Conservation (phyloP, 2,113 vertebrate genomes). For the Elanoides forficatus region DNA sequence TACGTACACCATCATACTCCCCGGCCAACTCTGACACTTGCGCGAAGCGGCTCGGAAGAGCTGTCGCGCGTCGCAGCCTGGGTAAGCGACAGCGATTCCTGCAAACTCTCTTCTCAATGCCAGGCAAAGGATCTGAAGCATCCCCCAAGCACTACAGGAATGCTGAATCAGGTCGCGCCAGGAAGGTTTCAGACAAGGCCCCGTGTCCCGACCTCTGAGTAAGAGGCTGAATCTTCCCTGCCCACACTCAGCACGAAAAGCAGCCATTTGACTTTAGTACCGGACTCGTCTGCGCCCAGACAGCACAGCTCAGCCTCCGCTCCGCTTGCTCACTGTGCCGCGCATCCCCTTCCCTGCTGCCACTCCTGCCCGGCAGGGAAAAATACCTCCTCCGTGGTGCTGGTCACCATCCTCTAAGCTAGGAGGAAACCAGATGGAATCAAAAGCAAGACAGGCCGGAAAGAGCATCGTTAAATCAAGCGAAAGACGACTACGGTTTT, state of each 20-base stretch:
- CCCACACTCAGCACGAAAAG: background rate
- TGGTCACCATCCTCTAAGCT: background rate
- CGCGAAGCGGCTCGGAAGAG: background rate
- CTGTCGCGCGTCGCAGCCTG: background rate
- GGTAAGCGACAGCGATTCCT: background rate
- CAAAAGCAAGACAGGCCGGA: background rate
- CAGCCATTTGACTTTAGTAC: accelerated
- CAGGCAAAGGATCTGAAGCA: background rate
- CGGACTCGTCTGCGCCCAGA: background rate
- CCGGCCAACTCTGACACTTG: background rate
- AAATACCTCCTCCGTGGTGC: background rate
- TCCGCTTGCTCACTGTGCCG: background rate
- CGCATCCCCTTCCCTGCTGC: background rate
- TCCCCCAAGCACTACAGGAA: background rate
- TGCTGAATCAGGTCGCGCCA: background rate
- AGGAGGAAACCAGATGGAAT: background rate
- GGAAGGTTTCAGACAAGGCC: background rate
- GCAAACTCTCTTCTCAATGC: background rate
- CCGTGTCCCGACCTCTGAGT: background rate
- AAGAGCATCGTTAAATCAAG: background rate
- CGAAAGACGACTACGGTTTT: background rate
- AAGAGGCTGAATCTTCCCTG: background rate
- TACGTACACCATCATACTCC: accelerated
- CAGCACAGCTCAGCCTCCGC: background rate
- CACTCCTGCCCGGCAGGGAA: background rate